Evolutionary conservation across 2,113 vertebrate genomes (phyloP), one percentile per base, ranked within the genome.

Genomic region (Siphamia tubifer): DNA sequence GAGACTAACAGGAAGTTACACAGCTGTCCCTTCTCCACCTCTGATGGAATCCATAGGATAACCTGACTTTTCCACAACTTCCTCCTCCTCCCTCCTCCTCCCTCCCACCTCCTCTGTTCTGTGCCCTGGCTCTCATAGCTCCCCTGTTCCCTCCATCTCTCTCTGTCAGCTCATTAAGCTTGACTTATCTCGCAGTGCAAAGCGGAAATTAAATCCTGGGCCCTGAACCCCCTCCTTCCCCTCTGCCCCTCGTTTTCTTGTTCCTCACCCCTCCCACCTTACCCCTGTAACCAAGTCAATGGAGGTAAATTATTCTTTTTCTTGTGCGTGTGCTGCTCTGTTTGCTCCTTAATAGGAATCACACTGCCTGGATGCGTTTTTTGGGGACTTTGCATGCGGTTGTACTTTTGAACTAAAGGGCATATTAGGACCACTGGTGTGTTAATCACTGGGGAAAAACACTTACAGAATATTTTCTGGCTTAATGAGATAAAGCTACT

Each of bases 161-260:
- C 87, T 60, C 77, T 79, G 86, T 87, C 86, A 88, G 79, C 84
- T 90, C 89, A 90, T 90, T 89, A 88, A 86, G 76, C 77, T 70
- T 80, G 81, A 89, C 84, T 88, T 84, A 88, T 90, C 87, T 86
- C 79, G 52, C 81, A 45, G 49, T 54, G 70, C 86, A 86, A 81
- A 86, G 83, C 69, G 87, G 87, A 90, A 89, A 90, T 89, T 87
- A 88, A 89, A 88, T 85, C 79, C 79, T 51, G 52, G 66, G 58
- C 66, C 56, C 76, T 3, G 55, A 72, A 62, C 44, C 66, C 25
- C 79, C 76, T 36, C 68, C 28, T 31, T 52, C 34, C 17, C 52
- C 68, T 74, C 60, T 68, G 38, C 63, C 65, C 51, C 56, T 43
- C 35, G 9, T 61, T 48, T 77, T 74, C 66, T 68, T 74, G 54